Evolutionary conservation across 2,888 invertebrate genomes (phyloP).

Genomic region (Agrotis puta): DNA sequence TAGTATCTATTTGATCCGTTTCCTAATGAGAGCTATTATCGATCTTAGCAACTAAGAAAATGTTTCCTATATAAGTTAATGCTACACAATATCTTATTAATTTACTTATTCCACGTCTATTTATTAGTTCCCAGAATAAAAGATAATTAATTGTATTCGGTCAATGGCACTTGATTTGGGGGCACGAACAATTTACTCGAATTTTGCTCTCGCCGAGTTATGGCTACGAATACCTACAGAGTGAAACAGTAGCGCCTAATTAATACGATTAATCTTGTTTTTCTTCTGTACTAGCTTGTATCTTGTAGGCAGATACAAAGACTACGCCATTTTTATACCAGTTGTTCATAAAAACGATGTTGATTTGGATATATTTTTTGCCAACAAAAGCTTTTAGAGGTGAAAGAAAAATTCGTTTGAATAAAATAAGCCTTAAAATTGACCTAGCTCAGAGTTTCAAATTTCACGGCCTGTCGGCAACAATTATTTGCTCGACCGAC

Average conservation of each 20-base stretch:
- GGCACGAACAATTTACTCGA: constrained; percentile 42
- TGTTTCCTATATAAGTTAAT: neutral
- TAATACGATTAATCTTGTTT: constrained; percentile 72
- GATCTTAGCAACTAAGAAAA: neutral
- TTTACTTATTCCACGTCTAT: constrained; percentile 22
- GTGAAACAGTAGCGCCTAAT: constrained; percentile 67
- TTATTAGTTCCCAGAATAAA: constrained; percentile 50
- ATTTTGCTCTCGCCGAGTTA: constrained; percentile 55
- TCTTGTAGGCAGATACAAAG: constrained; percentile 21
- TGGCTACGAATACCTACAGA: constrained; percentile 61
- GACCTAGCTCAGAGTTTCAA: constrained; percentile 13
- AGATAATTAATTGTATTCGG: constrained; percentile 39
- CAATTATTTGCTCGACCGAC: constrained; percentile 34
- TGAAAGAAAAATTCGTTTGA: constrained; percentile 1
- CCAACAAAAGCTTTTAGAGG: constrained; percentile 20
- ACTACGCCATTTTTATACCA: constrained; percentile 6
- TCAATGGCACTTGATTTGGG: constrained; percentile 59
- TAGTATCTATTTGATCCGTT: neutral
- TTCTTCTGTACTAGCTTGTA: constrained; percentile 52
- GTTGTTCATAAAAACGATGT: constrained; percentile 25
- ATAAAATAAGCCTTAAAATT: constrained; percentile 17
- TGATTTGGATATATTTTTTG: neutral
- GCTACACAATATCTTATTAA: constrained; percentile 20
- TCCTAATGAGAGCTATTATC: constrained; percentile 11
- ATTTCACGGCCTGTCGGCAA: constrained; percentile 38